phyloP scores from a whole-genome alignment of 2,797 vertebrate genomes.

The Pipistrellus nathusii region DNA sequence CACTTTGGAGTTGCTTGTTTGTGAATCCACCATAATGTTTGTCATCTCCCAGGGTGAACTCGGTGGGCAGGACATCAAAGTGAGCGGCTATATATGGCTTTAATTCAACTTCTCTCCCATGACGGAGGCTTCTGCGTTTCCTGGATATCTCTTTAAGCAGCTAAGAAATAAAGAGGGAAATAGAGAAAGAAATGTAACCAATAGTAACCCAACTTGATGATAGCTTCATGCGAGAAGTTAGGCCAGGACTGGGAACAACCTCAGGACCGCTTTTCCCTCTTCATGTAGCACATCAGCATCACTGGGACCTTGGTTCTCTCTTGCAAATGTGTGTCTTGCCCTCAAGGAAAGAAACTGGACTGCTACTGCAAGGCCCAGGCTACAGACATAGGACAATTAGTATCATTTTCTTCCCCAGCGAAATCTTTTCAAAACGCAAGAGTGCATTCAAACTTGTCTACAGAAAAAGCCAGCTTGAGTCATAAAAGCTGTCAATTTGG shows the following conservation, averaged over 20 bases:
- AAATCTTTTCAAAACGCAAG: constrained; percentile 1
- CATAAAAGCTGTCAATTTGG: neutral
- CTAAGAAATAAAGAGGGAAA: constrained; percentile 78
- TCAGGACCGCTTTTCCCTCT: constrained; percentile 63
- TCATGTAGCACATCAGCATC: neutral
- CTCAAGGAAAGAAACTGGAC: constrained; percentile 15
- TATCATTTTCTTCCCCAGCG: neutral
- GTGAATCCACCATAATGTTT: constrained; percentile 97
- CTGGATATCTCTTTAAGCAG: constrained; percentile 97
- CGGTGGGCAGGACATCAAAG: constrained; percentile 96
- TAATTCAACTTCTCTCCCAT: constrained; percentile 94
- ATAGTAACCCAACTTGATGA: constrained; percentile 69
- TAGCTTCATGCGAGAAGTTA: constrained; percentile 73
- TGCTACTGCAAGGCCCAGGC: neutral
- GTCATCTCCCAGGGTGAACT: constrained; percentile 96
- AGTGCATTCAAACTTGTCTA: neutral
- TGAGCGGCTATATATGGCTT: constrained; percentile 98
- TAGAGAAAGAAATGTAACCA: constrained; percentile 79
- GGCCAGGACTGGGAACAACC: constrained; percentile 54
- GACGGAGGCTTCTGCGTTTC: constrained; percentile 94
- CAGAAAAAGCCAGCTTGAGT: constrained; percentile 33
- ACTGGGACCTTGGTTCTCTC: constrained; percentile 45
- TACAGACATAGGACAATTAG: constrained; percentile 18
- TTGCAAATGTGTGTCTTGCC: constrained; percentile 9
- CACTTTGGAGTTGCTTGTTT: constrained; percentile 96